Conservation (phyloP, 2,888 invertebrate genomes). For the Drosophila setosimentum region DNA sequence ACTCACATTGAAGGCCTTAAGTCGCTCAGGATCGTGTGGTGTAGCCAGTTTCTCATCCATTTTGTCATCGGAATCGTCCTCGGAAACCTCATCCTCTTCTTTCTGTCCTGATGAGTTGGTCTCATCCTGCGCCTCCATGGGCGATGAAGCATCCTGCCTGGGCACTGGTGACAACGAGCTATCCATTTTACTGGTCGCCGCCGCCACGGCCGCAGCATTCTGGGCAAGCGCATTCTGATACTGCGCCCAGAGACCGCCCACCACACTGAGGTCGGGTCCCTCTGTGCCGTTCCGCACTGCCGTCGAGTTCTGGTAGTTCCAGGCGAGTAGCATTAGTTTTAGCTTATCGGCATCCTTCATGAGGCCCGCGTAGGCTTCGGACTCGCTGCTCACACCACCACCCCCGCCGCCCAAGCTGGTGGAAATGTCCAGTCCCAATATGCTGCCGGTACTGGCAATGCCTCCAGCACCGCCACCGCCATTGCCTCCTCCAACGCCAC, state of each 20-base stretch:
- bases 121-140: conserved; percentile 89
- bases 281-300: conserved; percentile 88
- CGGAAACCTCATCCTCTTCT: conserved; percentile 92
- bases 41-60: conserved; percentile 90
- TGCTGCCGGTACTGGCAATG: conserved; percentile 34
- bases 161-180: conserved; percentile 85
- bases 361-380: conserved; percentile 84
- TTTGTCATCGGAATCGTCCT: conserved; percentile 96
- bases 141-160: conserved; percentile 88
- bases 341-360: conserved; percentile 94
- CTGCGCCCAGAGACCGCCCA: conserved; percentile 94
- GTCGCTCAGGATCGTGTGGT: conserved; percentile 96
- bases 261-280: conserved; percentile 85
- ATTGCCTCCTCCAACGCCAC: conserved; percentile 52
- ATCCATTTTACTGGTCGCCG: conserved; percentile 80
- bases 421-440: conserved; percentile 59
- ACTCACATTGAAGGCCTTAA: conserved; percentile 98
- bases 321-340: conserved; percentile 94
- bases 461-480: conserved; percentile 36
- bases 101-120: conserved; percentile 95
- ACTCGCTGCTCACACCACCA: conserved; percentile 68
- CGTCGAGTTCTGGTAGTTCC: conserved; percentile 94
- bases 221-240: conserved; percentile 92
- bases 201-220: conserved; percentile 87
- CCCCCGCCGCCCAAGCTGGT: conserved; percentile 56